Evolutionary conservation across 2,888 invertebrate species (phyloP), one percentile per base, ranked within the genome.

Genomic region (Andricus quercusramuli): DNA sequence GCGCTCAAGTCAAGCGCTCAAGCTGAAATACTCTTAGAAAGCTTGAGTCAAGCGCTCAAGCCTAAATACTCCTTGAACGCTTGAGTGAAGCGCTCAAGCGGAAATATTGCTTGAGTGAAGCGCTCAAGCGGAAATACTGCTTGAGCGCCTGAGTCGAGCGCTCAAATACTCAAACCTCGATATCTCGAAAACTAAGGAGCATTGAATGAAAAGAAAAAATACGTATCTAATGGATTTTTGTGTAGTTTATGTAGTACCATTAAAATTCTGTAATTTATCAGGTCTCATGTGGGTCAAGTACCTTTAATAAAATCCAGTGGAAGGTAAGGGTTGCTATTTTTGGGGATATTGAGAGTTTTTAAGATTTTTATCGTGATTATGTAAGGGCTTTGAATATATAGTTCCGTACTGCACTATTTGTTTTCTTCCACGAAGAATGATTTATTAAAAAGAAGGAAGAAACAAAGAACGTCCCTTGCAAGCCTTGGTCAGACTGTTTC

Each of bases 371-470:
- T 32, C 29, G 47, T 22, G 70, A 37, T 32, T 74, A 56, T 51
- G 56, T 56, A 56, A 74, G 51, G 74, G 32, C 56, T 32, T 74
- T 74, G 32, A 74, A 74, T n/a, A 37, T 74, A 56, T 74, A 70
- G 29, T 51, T 56, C 8, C 32, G 32, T 32, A 59, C 74, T 51
- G 32, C 32, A 51, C n/a, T n/a, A 74, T 74, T 51, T 74, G 32
- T 59, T 74, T 74, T 59, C 74, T 74, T 74, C 74, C 51, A 74
- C 59, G 56, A 59, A 74, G 74, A 74, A 74, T n/a, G 56, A 13
- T 74, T 32, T 56, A 29, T 32, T 59, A 6, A 25, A 74, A 13
- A 37, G 5, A 11, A 56, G 56, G 32, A 51, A 74, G 32, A 56
- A 51, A 56, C 47, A n/a, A 74, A 51, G 56, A 74, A 74, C n/a